phyloP scores from a whole-genome alignment of 2,113 vertebrate species.

The Clarias magur region DNA sequence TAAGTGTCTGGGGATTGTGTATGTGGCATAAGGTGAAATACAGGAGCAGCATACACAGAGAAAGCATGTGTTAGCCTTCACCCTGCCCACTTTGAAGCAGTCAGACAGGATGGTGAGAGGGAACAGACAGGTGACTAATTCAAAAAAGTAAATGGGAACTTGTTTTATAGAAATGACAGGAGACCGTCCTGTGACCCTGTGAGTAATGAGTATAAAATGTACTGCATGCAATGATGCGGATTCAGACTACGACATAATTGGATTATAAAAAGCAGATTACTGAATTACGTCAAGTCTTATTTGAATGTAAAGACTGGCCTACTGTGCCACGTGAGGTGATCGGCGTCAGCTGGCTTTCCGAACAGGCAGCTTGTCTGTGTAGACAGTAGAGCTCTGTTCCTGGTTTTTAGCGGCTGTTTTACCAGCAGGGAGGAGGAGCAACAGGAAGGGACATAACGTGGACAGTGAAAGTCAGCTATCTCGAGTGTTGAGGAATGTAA shows the following conservation, averaged over 20 bases:
- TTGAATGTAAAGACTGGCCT: not conserved
- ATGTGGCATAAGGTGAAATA: not conserved
- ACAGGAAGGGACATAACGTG: slow-evolving; percentile 42
- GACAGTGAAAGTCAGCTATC: slow-evolving; percentile 58
- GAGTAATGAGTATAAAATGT: not conserved
- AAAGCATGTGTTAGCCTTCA: not conserved
- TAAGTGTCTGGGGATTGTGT: not conserved
- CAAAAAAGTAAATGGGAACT: not conserved
- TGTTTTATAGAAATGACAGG: not conserved
- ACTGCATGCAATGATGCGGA: not conserved
- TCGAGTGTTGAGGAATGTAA: slow-evolving; percentile 64
- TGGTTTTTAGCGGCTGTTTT: slow-evolving; percentile 53
- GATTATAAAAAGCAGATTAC: slow-evolving; percentile 9
- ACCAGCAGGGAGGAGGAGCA: slow-evolving; percentile 37
- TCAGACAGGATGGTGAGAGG: not conserved
- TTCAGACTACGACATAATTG: not conserved
- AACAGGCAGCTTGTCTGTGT: not conserved
- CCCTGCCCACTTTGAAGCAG: not conserved
- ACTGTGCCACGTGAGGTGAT: not conserved
- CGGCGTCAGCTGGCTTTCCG: not conserved
- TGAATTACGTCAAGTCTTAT: not conserved
- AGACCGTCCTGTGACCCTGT: not conserved
- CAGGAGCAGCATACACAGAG: no score
- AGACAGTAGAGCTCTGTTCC: slow-evolving; percentile 27
- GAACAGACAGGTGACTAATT: not conserved